Percentiles rank a stretch among this genome's conserved stretches.
Conservation (phyloP, 2,888 invertebrate genomes). For the Tenthredo distinguenda region DNA sequence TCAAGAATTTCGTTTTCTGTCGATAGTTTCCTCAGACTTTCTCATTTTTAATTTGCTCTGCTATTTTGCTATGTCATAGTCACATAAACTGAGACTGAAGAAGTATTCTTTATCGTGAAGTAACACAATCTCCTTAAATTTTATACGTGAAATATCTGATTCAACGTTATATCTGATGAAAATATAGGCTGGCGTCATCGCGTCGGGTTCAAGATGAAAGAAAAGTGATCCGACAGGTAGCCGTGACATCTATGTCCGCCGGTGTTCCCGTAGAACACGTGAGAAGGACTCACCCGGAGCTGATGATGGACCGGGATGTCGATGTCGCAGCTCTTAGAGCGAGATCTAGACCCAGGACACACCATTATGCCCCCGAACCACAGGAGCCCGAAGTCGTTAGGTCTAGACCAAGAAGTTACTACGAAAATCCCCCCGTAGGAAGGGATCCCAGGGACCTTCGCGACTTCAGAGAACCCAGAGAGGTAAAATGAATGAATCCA, state of each 20-base stretch:
- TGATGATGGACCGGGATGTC: slow-evolving; percentile 69
- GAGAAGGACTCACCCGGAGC: slow-evolving; percentile 70
- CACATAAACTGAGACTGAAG: too few relatives aligned
- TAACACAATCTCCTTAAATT: neutral
- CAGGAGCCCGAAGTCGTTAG: slow-evolving; percentile 67
- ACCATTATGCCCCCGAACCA: slow-evolving; percentile 70
- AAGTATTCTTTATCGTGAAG: too few relatives aligned
- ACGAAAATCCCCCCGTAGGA: slow-evolving; percentile 73
- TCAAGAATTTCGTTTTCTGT: slow-evolving; percentile 42
- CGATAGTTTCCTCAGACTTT: neutral
- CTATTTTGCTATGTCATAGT: neutral
- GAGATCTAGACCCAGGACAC: slow-evolving; percentile 69
- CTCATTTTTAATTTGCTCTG: neutral
- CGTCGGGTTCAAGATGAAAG: slow-evolving; percentile 69
- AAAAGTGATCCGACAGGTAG: slow-evolving; percentile 61
- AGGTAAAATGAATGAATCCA: slow-evolving; percentile 58
- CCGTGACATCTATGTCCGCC: slow-evolving; percentile 58
- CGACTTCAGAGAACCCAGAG: slow-evolving; percentile 67
- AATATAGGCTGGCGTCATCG: slow-evolving; percentile 65
- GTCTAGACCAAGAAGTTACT: slow-evolving; percentile 75
- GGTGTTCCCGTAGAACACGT: slow-evolving; percentile 58
- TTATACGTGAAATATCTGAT: neutral
- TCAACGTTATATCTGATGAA: neutral
- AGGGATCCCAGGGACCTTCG: slow-evolving; percentile 71
- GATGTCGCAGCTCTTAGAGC: slow-evolving; percentile 67